These are phyloP conservation scores for Ammodytes dubius DNA, from an alignment of 2,113 vertebrate species.

Conservation along the genomic window DNA sequence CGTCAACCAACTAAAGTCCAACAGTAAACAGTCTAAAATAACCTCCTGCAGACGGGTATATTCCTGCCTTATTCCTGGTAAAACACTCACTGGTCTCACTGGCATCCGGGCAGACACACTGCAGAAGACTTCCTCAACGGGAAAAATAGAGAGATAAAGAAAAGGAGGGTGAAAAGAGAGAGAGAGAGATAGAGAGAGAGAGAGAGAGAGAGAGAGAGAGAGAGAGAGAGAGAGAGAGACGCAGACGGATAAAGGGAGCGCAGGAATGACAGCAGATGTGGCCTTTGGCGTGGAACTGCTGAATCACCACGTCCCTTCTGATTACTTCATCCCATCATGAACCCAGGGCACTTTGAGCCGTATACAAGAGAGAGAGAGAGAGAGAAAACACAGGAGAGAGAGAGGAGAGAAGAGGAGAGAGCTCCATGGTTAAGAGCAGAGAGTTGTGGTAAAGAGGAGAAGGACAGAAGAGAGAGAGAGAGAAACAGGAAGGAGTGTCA, in stretches of 20 bases:
- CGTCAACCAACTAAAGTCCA: slow-evolving; percentile 16
- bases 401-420: slow-evolving; percentile 14
- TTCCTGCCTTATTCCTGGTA: slow-evolving; percentile 38
- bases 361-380: slow-evolving; percentile 26
- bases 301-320: slow-evolving; percentile 83
- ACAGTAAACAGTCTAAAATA: slow-evolving; percentile 43
- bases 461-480: neutral
- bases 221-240: slow-evolving; percentile 25
- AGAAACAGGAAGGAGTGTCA: slow-evolving; percentile 20
- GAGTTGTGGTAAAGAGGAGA: slow-evolving; percentile 1
- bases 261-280: slow-evolving; percentile 77
- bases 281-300: slow-evolving; percentile 79
- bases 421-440: neutral
- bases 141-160: slow-evolving; percentile 35
- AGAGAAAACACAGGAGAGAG: slow-evolving; percentile 7
- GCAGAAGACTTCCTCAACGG: slow-evolving; percentile 12
- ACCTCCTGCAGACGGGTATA: slow-evolving; percentile 29
- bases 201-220: slow-evolving; percentile 40
- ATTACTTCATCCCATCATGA: slow-evolving; percentile 74
- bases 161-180: slow-evolving; percentile 21
- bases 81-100: slow-evolving; percentile 22
- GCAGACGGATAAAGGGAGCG: slow-evolving; percentile 51
- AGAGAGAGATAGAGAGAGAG: slow-evolving; percentile 19
- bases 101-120: slow-evolving; percentile 9
- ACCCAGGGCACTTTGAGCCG: slow-evolving; percentile 60